Conservation (phyloP, 2,113 vertebrate species). For the Neopipo cinnamomea region DNA sequence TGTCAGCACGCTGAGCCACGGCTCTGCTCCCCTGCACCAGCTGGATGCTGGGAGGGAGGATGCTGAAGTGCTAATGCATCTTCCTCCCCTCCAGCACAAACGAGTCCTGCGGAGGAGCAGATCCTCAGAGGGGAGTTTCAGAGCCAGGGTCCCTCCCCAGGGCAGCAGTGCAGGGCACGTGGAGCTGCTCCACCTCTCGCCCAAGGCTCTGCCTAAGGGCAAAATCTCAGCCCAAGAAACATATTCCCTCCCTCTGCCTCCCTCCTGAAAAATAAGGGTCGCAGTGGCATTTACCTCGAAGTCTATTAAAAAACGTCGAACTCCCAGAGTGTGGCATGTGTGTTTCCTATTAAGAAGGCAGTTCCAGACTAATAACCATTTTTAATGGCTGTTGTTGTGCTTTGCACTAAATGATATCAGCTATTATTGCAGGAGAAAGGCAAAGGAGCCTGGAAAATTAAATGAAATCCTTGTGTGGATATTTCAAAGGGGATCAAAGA, state of each 20-base stretch:
- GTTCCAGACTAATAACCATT: conserved; percentile 64
- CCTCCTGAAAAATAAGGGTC: conserved; percentile 26
- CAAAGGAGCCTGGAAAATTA: conserved; percentile 41
- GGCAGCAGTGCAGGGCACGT: background rate
- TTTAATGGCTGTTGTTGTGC: conserved; percentile 58
- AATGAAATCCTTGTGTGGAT: conserved; percentile 39
- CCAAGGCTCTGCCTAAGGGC: conserved; percentile 48
- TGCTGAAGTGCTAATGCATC: background rate
- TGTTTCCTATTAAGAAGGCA: conserved; percentile 62
- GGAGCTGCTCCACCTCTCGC: conserved; percentile 37
- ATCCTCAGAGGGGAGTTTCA: background rate
- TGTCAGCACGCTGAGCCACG: background rate
- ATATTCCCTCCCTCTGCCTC: background rate
- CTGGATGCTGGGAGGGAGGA: background rate
- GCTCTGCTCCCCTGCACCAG: background rate
- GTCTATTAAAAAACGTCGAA: conserved; percentile 22
- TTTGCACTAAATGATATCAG: conserved; percentile 38
- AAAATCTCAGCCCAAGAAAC: conserved; percentile 7
- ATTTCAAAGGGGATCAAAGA: conserved; percentile 29
- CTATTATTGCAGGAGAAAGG: conserved; percentile 33
- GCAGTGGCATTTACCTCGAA: conserved; percentile 38
- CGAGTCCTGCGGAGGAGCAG: background rate
- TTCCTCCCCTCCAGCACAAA: conserved; percentile 10
- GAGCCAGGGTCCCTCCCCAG: background rate
- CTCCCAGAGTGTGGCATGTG: conserved; percentile 41